These are phyloP conservation scores for Sarotherodon lohbergeri DNA, from an alignment of 2,113 vertebrate genomes.

Conservation along the genomic window DNA sequence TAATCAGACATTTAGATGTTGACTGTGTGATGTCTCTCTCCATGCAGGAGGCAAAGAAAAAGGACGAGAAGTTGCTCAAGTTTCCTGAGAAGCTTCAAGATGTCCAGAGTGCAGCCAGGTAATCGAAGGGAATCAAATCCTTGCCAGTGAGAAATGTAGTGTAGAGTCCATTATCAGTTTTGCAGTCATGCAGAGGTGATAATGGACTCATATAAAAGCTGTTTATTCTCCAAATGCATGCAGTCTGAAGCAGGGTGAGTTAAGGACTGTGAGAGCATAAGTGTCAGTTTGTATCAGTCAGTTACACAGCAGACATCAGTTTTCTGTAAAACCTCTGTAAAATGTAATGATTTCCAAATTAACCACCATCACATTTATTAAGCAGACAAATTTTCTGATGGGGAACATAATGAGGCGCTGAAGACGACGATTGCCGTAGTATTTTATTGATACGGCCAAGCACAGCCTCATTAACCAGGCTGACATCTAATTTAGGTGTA, in stretches of 20 bases:
- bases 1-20: background rate
- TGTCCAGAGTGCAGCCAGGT: constrained; percentile 90
- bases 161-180: background rate
- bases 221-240: background rate
- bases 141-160: background rate
- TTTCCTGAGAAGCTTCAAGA: constrained; percentile 87
- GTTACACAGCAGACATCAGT: background rate
- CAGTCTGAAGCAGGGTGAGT: background rate
- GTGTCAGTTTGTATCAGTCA: background rate
- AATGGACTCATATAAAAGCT: background rate
- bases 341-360: background rate
- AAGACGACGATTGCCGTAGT: background rate
- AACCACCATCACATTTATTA: background rate
- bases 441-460: background rate
- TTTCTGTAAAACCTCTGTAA: background rate
- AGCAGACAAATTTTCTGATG: background rate
- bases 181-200: background rate
- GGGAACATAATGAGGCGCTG: background rate
- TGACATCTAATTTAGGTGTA: background rate
- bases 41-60: constrained; percentile 92
- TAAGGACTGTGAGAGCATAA: background rate
- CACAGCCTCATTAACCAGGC: background rate
- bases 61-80: constrained; percentile 82
- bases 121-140: constrained; percentile 14
- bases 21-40: background rate